A percentile compares a stretch with the other conserved stretches of the same genome.
Conservation (phyloP, 1,140 invertebrate genomes). For the Idris sp. region DNA sequence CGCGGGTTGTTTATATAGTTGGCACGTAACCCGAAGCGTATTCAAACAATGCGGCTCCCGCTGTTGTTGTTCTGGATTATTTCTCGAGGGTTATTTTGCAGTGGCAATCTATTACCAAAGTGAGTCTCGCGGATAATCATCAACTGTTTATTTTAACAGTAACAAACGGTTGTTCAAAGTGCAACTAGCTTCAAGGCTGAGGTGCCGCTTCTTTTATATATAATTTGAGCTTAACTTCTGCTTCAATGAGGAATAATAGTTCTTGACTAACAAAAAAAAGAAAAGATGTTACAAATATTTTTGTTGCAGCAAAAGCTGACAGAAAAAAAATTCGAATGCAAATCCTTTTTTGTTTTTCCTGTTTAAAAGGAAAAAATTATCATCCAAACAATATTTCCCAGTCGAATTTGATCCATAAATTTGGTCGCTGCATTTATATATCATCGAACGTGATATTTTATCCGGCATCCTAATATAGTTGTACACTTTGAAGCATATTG, state of each 20-base stretch:
- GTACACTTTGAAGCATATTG: conserved; percentile 3
- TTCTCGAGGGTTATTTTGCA: conserved; percentile 62
- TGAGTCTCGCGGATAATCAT: conserved; percentile 66
- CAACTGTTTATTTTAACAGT: conserved; percentile 74
- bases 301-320: no score
- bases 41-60: conserved; percentile 60
- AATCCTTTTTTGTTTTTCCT: no score
- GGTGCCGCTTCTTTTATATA: conserved; percentile 17
- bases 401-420: no score
- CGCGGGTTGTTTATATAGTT: conserved; percentile 63
- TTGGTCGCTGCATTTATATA: not conserved
- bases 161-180: conserved; percentile 61
- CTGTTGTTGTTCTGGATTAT: conserved; percentile 74
- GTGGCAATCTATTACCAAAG: no score
- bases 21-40: conserved; percentile 59
- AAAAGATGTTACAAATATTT: no score
- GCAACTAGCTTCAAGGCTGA: conserved; percentile 54
- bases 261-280: conserved; percentile 29
- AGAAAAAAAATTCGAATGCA: no score
- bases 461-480: conserved; percentile 20
- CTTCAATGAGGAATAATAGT: conserved; percentile 35
- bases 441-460: conserved; percentile 23
- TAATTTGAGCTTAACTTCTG: conserved; percentile 37
- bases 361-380: no score
- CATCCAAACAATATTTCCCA: no score